phyloP scores from a whole-genome alignment of 37 sponge, comb jelly and placozoan genomes.

The Geodia barretti region DNA sequence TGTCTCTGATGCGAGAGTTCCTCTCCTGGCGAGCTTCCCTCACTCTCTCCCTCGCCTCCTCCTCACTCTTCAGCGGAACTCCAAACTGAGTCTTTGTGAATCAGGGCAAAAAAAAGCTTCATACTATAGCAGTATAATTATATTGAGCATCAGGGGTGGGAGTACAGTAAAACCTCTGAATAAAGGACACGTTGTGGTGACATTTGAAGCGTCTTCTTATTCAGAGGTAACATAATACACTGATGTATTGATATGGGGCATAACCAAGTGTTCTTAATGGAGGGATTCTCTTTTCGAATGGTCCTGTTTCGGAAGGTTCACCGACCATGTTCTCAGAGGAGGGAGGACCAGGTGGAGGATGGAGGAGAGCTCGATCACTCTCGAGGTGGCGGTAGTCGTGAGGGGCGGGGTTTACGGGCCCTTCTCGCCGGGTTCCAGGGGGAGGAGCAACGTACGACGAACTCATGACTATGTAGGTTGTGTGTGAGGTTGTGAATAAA shows the following conservation, averaged over 20 bases:
- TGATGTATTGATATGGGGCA: background rate
- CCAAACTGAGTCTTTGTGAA: background rate
- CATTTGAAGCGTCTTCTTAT: too few relatives aligned
- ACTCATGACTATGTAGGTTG: conserved; percentile 49
- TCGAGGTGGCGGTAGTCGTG: conserved; percentile 61
- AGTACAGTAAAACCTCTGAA: too few relatives aligned
- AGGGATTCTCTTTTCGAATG: too few relatives aligned
- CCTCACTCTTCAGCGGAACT: conserved; percentile 9
- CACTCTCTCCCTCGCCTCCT: background rate
- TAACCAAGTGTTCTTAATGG: too few relatives aligned
- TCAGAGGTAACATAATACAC: too few relatives aligned
- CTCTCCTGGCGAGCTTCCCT: conserved; percentile 31
- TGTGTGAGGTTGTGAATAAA: too few relatives aligned
- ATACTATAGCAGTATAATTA: too few relatives aligned
- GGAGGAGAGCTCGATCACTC: conserved; percentile 56
- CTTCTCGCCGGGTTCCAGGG: conserved; percentile 9
- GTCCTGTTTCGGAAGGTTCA: too few relatives aligned
- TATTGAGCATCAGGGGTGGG: too few relatives aligned
- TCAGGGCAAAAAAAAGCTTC: too few relatives aligned
- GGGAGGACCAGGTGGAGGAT: conserved; percentile 20
- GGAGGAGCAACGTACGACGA: conserved; percentile 43
- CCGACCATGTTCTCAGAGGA: conserved; percentile 5
- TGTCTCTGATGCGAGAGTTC: conserved; percentile 47
- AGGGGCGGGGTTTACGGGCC: conserved; percentile 4
- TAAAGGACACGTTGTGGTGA: too few relatives aligned